Evolutionary conservation across 2,888 invertebrate genomes (phyloP).

Genomic region (Dryomyza anilis): DNA sequence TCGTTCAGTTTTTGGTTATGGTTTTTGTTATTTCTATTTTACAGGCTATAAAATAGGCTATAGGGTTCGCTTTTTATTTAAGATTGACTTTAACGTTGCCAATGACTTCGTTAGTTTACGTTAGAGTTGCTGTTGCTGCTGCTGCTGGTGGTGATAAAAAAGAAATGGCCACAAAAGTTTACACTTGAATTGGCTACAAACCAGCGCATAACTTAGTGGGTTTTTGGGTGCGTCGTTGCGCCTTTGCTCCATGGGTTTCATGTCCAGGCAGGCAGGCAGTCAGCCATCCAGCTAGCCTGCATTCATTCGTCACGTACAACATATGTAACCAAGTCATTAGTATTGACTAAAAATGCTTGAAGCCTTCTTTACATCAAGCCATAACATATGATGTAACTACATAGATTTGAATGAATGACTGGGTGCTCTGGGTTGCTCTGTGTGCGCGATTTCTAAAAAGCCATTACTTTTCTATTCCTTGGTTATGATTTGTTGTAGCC

Average conservation of each 20-base stretch:
- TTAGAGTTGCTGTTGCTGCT: neutral
- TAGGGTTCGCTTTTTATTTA: neutral
- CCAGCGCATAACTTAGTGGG: no score
- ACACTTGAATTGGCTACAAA: slow-evolving; percentile 8
- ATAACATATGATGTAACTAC: neutral
- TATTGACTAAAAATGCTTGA: slow-evolving; percentile 1
- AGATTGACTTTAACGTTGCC: neutral
- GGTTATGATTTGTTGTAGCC: neutral
- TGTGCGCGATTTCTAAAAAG: slow-evolving; percentile 25
- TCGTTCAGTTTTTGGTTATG: neutral
- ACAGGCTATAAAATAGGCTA: neutral
- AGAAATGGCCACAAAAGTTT: neutral
- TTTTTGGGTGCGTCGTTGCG: no score
- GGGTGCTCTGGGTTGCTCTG: slow-evolving; percentile 24
- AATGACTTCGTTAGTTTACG: slow-evolving; percentile 12
- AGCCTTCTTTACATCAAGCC: neutral
- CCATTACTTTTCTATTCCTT: slow-evolving; percentile 16
- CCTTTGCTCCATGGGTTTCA: no score
- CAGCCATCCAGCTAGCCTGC: neutral
- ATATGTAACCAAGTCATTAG: slow-evolving; percentile 18
- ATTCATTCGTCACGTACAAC: slow-evolving; percentile 3
- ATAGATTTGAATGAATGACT: neutral
- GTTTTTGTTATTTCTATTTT: neutral
- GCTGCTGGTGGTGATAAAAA: neutral
- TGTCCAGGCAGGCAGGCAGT: neutral